phyloP scores from a whole-genome alignment of 2,888 invertebrate genomes.

The Pseudococcus jackbeardsleyi region DNA sequence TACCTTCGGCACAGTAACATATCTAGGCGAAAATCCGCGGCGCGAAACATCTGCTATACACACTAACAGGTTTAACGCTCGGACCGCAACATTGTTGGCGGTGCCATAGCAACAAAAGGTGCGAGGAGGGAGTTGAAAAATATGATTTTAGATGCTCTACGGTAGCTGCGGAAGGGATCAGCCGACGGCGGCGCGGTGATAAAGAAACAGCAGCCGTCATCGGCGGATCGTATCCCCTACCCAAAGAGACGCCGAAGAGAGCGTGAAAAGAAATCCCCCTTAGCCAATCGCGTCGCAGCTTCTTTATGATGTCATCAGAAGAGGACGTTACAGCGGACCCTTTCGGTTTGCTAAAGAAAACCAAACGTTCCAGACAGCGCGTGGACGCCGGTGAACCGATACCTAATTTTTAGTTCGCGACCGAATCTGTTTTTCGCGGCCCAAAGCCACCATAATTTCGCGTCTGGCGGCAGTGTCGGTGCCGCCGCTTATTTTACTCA shows the following conservation, averaged over 20 bases:
- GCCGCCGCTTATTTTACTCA: constrained; percentile 70
- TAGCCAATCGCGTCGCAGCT: constrained; percentile 84
- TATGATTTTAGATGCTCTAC: too few species aligned
- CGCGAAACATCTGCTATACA: too few species aligned
- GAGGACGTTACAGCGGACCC: constrained; percentile 85
- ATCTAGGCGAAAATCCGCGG: too few species aligned
- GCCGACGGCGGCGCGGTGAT: constrained; percentile 47
- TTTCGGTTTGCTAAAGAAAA: constrained; percentile 93
- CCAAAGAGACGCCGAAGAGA: constrained; percentile 52
- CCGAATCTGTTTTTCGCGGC: constrained; percentile 84
- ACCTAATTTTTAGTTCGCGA: constrained; percentile 81
- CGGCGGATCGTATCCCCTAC: constrained; percentile 44
- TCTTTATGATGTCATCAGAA: constrained; percentile 97
- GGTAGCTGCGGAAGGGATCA: constrained; percentile 48
- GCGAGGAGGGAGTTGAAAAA: constrained; percentile 61
- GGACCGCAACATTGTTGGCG: too few species aligned
- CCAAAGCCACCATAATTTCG: constrained; percentile 69
- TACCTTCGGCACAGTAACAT: too few species aligned
- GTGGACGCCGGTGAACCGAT: constrained; percentile 95
- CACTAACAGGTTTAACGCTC: too few species aligned
- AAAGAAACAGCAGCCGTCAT: constrained; percentile 60
- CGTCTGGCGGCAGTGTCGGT: constrained; percentile 67
- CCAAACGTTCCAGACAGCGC: constrained; percentile 94
- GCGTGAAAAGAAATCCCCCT: constrained; percentile 68
- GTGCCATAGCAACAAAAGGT: constrained; percentile 54